Percentiles rank a stretch among this genome's conserved stretches.
Conservation (phyloP, 2,888 invertebrate species). For the Labia minor region DNA sequence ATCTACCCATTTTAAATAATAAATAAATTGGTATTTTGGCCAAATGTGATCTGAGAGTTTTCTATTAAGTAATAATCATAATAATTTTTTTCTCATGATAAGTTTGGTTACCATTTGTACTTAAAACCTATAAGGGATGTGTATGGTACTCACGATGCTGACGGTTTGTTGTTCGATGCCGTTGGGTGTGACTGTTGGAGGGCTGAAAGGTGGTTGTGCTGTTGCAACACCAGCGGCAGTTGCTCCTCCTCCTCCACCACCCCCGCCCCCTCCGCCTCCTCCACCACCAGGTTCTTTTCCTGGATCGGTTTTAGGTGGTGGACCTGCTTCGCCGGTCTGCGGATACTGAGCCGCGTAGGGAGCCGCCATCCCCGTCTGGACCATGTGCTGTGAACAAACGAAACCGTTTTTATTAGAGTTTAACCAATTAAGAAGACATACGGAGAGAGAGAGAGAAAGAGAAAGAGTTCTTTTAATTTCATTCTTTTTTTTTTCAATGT, state of each 20-base stretch:
- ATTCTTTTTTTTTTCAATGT: no score
- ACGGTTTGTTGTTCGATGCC: slow-evolving; percentile 50
- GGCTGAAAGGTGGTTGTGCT: slow-evolving; percentile 31
- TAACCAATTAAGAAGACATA: no score
- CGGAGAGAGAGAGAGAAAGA: no score
- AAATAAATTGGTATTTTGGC: no score
- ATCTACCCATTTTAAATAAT: no score
- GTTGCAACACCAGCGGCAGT: slow-evolving; percentile 36
- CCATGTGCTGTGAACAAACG: slow-evolving; percentile 70
- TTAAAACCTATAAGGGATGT: no score
- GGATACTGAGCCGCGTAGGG: slow-evolving; percentile 33
- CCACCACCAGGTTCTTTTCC: slow-evolving; percentile 39
- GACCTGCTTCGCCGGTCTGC: slow-evolving; percentile 38
- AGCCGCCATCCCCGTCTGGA: slow-evolving; percentile 68
- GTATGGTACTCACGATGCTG: slow-evolving; percentile 38
- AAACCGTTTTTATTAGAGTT: no score
- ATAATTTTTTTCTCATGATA: no score
- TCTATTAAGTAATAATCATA: no score
- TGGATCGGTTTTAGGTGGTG: slow-evolving; percentile 31
- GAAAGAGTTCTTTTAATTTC: no score
- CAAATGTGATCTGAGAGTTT: no score
- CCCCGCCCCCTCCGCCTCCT: slow-evolving; percentile 53
- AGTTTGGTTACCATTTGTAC: no score
- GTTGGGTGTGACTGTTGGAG: slow-evolving; percentile 36
- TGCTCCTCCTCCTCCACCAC: slow-evolving; percentile 42